A percentile compares a stretch with the other conserved stretches of the same genome.
These are phyloP conservation scores for Ochotona princeps DNA, from an alignment of 2,113 vertebrate species.

Conservation along the genomic window DNA sequence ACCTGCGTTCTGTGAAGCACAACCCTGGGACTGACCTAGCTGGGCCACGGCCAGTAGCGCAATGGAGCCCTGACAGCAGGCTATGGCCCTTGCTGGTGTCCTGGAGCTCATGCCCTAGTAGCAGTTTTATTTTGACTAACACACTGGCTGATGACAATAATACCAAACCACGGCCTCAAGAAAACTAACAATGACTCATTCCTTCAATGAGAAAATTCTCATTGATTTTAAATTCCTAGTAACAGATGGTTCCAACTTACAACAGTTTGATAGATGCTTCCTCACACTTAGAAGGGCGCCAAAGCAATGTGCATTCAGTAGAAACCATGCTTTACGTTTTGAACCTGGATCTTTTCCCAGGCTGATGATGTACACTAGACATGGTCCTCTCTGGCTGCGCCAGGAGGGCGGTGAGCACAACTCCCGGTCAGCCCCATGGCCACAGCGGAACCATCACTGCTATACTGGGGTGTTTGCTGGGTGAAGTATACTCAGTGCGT, in stretches of 20 bases:
- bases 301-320: neutral
- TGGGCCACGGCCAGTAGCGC: too few relatives aligned
- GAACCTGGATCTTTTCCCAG: neutral
- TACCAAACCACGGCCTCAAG: neutral
- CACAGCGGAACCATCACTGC: neutral
- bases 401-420: too few relatives aligned
- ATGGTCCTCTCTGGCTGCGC: too few relatives aligned
- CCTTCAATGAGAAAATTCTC: neutral
- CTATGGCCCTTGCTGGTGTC: neutral
- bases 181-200: neutral
- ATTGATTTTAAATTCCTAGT: neutral
- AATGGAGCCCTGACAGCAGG: fast-evolving
- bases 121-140: neutral
- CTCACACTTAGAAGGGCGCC: too few relatives aligned
- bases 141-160: neutral
- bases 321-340: neutral
- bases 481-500: neutral
- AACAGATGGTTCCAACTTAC: neutral
- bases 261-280: neutral
- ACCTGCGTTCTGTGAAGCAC: neutral
- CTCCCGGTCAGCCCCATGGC: neutral
- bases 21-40: neutral
- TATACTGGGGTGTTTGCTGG: neutral
- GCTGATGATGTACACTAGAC: neutral
- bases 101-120: neutral